Evolutionary conservation across 2,113 vertebrate species (phyloP), one percentile per base, ranked within the genome.

Genomic region (Megaptera novaeangliae): DNA sequence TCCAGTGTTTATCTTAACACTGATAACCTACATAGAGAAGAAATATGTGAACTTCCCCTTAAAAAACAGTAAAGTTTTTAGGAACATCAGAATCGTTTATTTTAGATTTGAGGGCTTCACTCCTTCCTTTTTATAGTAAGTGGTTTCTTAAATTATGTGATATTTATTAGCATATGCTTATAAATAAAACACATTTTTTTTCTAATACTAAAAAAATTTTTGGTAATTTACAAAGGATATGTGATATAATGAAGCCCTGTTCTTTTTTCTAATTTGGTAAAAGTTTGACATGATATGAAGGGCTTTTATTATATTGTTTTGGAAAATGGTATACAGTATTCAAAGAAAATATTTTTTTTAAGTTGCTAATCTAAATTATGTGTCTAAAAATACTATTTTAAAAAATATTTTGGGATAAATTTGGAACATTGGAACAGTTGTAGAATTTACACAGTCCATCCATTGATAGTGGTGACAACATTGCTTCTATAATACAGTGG

Each of bases 41-140:
- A 88, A 87, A 36, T 69, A 64, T 23, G 34, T 84, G 29, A 89
- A 78, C 9, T 94, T 92, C 41, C 36, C 63, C 34, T 94, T 69
- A 84, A 95, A 84, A 94, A 82, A 27, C 21, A 84, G 29, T 87
- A 90, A 92, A 86, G 71, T 44, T 91, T 91, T 93, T 36, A 94
- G 52, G 59, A 11, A 68, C 29, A 82, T 66, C 12, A 81, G 59
- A 91, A 49, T 68, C 87, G 46, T 55, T 88, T 61, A 68, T 92
- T 97, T 71, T 68, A 88, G 8, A 69, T 87, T 91, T 59, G 23
- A 39, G 20, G 8, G 4, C 25, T 85, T 5, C 13, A 6, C 12
- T 8, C 64, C 20, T 36, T 75, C 29, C 21, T 46, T 85, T 94
- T 93, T 82, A 59, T 86, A 91, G 10, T 77, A 91, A 71, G 15